phyloP scores from a whole-genome alignment of 2,888 invertebrate species.

The Lepidonotus clava region DNA sequence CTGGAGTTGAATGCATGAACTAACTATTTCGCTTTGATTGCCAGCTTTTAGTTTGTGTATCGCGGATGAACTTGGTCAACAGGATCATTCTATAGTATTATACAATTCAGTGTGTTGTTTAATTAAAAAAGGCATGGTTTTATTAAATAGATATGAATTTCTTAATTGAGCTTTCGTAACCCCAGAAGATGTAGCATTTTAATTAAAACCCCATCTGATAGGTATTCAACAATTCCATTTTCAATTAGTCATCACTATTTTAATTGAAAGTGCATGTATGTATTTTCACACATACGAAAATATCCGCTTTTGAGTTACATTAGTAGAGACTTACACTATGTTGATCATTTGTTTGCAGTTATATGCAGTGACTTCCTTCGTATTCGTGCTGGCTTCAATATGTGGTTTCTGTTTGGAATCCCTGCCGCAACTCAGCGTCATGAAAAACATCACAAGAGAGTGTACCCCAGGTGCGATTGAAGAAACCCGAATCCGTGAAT shows the following conservation, averaged over 20 bases:
- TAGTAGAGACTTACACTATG: constrained; percentile 14
- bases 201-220: constrained; percentile 18
- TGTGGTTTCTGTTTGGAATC: constrained; percentile 79
- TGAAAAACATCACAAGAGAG: constrained; percentile 60
- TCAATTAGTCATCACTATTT: constrained; percentile 14
- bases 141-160: background rate
- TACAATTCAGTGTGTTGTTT: too few species aligned
- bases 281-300: background rate
- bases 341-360: constrained; percentile 68
- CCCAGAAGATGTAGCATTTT: constrained; percentile 1
- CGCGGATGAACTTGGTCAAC: background rate
- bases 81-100: too few species aligned
- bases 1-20: constrained; percentile 6
- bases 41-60: background rate
- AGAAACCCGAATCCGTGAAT: constrained; percentile 12
- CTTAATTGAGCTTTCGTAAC: constrained; percentile 14
- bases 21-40: background rate
- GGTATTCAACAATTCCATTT: background rate
- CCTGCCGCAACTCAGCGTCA: constrained; percentile 70
- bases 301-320: background rate
- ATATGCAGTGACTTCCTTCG: constrained; percentile 77
- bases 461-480: constrained; percentile 35
- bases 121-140: constrained; percentile 10
- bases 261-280: background rate
- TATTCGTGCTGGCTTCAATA: constrained; percentile 78